Evolutionary conservation across 2,113 vertebrate genomes (phyloP), one percentile per base, ranked within the genome.

Genomic region (Atractosteus spatula): DNA sequence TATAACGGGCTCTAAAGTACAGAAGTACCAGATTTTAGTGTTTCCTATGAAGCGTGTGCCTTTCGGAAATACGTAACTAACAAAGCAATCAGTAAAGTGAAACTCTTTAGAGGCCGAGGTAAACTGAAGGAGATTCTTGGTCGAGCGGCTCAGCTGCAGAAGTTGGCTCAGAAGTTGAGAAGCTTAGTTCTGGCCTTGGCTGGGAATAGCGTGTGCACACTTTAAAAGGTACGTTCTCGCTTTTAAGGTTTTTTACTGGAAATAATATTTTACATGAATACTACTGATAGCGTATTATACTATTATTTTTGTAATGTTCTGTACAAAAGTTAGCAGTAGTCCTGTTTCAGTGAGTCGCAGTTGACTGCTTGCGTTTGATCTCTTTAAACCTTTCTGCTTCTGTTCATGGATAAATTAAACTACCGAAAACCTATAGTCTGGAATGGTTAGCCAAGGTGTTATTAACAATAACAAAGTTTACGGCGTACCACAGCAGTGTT

Each of bases 81-180:
- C 29, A 29, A 29, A 29, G 29, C 29, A 29, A 29, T 29, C 29
- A 29, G 29, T 29, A 68, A 14, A 43, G 29, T 61, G 8, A 11
- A 43, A 57, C 3, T 10, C 10, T 65, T 57, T 66, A 42, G 43
- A 12, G 44, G 17, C 12, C 64, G 62, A 47, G 66, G 13, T 4
- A 62, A 41, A 17, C 29, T 12, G 42, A 17, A 69, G 43, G 41
- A n/a, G 67, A 62, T 51, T 17, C 41, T 47, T 55, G 41, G 43
- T 11, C 55, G 2, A 11, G 51, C 41, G 41, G 29, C 29, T 29
- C 29, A 59, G 12, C 4, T 44, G 3, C 8, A 59, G 41, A 16
- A 57, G 63, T 55, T 71, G 55, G 66, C 65, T 7, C 63, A 66
- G 62, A 76, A 79, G 57, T 79, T 73, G 7, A 63, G 29, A 17